These are phyloP conservation scores for Mimas tiliae DNA, from an alignment of 2,888 invertebrate species.

Conservation along the genomic window DNA sequence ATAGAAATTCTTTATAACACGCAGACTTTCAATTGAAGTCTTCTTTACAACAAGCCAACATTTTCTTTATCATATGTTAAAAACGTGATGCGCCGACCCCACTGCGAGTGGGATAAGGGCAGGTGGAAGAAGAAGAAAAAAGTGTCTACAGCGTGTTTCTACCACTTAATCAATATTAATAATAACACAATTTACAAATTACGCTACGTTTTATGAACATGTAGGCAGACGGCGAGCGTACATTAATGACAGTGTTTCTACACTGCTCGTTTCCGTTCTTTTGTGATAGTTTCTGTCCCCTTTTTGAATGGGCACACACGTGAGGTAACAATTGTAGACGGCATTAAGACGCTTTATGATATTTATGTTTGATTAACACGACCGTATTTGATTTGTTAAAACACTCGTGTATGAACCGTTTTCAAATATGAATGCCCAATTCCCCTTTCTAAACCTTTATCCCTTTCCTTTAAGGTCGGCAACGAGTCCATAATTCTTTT, in stretches of 20 bases:
- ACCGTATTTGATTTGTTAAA: conserved; percentile 40
- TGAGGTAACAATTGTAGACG: conserved; percentile 64
- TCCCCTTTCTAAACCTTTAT: too few relatives aligned
- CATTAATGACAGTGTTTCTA: conserved; percentile 76
- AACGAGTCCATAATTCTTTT: too few relatives aligned
- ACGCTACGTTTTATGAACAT: conserved; percentile 39
- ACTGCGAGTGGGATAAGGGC: too few relatives aligned
- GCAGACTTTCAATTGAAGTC: background rate
- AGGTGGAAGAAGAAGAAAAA: too few relatives aligned
- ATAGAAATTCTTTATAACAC: background rate
- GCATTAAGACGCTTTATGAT: conserved; percentile 55
- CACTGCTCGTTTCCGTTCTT: conserved; percentile 64
- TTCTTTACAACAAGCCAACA: too few relatives aligned
- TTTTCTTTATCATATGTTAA: too few relatives aligned
- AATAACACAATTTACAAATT: conserved; percentile 39
- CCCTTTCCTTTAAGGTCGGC: too few relatives aligned
- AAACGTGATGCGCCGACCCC: too few relatives aligned
- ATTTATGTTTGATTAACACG: conserved; percentile 42
- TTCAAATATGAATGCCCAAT: background rate
- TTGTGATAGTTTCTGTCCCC: conserved; percentile 66
- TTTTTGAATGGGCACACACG: conserved; percentile 69
- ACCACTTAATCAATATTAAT: too few relatives aligned
- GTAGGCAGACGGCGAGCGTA: conserved; percentile 63
- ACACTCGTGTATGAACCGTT: background rate
- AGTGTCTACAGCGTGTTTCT: too few relatives aligned